Conservation (phyloP, 2,113 vertebrate genomes). For the Pedionomus torquatus region DNA sequence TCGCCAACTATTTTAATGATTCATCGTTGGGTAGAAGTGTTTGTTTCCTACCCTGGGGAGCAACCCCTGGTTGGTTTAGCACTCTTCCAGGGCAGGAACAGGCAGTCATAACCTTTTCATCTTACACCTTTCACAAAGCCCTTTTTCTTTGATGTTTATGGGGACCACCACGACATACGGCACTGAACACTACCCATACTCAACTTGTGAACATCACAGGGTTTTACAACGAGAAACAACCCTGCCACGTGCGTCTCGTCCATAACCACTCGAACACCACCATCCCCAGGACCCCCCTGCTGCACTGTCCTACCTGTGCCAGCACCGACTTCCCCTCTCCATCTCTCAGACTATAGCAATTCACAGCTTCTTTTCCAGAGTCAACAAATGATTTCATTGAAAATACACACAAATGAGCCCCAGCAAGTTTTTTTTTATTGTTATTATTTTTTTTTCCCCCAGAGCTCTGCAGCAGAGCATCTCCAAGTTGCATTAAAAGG, state of each 20-base stretch:
- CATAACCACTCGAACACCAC: no score
- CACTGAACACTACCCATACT: rapidly evolving
- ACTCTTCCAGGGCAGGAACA: neutral
- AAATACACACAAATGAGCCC: neutral
- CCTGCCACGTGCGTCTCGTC: neutral
- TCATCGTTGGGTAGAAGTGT: neutral
- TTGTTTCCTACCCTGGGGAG: rapidly evolving
- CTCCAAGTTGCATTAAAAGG: neutral
- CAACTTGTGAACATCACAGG: neutral
- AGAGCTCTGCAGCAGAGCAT: neutral
- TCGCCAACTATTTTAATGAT: neutral
- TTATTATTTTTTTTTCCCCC: neutral
- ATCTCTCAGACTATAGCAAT: neutral
- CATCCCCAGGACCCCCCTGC: neutral
- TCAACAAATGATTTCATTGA: neutral
- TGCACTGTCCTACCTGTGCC: no score
- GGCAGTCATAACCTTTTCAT: neutral
- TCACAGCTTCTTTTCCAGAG: neutral
- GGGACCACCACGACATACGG: rapidly evolving
- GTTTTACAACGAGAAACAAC: neutral
- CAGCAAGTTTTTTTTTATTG: neutral
- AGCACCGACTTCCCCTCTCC: neutral
- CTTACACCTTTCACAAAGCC: neutral
- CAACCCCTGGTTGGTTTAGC: rapidly evolving
- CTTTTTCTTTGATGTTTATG: neutral